phyloP scores from a whole-genome alignment of 2,113 vertebrate genomes.

The Saccopteryx leptura region DNA sequence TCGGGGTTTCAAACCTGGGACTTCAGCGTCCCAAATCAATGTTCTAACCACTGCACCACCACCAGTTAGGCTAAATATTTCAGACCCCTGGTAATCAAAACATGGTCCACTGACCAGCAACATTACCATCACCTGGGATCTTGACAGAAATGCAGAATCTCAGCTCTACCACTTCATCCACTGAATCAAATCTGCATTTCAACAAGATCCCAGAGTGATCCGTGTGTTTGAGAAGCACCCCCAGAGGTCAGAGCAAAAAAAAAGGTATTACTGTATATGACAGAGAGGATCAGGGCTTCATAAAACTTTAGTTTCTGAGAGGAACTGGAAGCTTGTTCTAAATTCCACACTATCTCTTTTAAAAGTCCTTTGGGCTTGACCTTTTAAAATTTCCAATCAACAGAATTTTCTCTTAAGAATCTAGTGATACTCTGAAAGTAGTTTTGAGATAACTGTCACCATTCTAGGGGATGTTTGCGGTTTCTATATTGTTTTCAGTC shows the following conservation, averaged over 20 bases:
- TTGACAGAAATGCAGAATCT: not conserved
- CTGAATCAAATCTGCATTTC: not conserved
- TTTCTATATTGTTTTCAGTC: not conserved
- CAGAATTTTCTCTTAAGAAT: conserved; percentile 33
- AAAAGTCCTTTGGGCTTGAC: conserved; percentile 2
- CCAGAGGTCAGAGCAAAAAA: not conserved
- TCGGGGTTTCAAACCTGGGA: too few species aligned
- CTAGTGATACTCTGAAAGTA: not conserved
- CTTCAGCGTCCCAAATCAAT: too few species aligned
- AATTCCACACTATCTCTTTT: not conserved
- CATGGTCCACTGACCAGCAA: not conserved
- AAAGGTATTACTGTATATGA: not conserved
- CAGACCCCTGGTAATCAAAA: not conserved
- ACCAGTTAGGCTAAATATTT: not conserved
- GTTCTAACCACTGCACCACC: too few species aligned
- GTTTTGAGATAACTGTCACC: not conserved
- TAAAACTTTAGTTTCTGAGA: not conserved
- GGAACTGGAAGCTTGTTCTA: not conserved
- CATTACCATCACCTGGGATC: not conserved
- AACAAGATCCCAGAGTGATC: not conserved
- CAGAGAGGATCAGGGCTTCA: not conserved
- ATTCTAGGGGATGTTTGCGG: not conserved
- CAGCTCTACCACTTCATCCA: not conserved
- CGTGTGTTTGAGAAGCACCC: not conserved
- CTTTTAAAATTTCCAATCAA: conserved; percentile 38